Percentiles rank a stretch among this genome's conserved stretches.
Conservation (phyloP, 2,888 invertebrate species). For the Ecliptopera silaceata region DNA sequence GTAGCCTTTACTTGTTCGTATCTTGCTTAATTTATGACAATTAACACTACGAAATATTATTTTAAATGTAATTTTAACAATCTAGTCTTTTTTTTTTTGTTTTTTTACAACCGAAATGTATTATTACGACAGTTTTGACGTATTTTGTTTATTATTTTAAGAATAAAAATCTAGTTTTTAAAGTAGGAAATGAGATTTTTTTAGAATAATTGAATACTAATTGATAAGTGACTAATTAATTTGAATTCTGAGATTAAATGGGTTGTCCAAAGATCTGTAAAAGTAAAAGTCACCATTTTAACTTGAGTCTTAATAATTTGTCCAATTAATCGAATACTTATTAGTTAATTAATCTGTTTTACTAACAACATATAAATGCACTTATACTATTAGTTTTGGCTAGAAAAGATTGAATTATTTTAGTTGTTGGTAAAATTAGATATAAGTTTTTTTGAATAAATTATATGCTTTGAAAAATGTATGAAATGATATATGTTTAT, state of each 20-base stretch:
- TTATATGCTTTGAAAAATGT: conserved; percentile 9
- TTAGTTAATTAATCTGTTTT: conserved; percentile 6
- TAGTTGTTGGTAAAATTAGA: conserved; percentile 16
- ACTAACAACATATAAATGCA: conserved; percentile 4
- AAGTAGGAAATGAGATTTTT: conserved; percentile 39
- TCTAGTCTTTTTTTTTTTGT: conserved; percentile 77
- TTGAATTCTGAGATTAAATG: conserved; percentile 31
- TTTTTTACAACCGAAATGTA: conserved; percentile 66
- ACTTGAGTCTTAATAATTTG: conserved; percentile 42
- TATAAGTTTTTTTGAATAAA: conserved; percentile 10
- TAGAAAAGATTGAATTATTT: neutral
- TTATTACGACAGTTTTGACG: conserved; percentile 56
- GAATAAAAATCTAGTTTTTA: conserved; percentile 35
- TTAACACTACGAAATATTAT: conserved; percentile 48
- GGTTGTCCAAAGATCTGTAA: conserved; percentile 38
- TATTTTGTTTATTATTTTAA: conserved; percentile 38
- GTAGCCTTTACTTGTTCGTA: conserved; percentile 15
- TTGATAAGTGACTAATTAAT: conserved; percentile 23
- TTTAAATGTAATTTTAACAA: conserved; percentile 64
- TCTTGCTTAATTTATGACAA: conserved; percentile 45
- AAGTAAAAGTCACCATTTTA: conserved; percentile 26
- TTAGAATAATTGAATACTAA: conserved; percentile 28
- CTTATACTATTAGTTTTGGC: neutral
- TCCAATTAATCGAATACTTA: conserved; percentile 34
- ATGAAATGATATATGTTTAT: conserved; percentile 11